Conservation (phyloP, 1,140 invertebrate genomes). For the Lethrus apterus region DNA sequence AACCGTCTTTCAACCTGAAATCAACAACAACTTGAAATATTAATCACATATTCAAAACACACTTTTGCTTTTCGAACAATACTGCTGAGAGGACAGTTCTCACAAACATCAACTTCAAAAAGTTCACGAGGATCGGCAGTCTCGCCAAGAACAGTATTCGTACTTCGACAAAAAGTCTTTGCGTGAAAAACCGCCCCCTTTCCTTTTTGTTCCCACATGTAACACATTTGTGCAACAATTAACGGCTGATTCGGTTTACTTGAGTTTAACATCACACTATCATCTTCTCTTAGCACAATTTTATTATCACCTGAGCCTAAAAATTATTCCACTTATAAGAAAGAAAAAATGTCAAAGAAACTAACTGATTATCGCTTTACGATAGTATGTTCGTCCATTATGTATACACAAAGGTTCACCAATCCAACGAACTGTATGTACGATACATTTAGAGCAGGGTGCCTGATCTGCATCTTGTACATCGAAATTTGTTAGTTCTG, state of each 20-base stretch:
- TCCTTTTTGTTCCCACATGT: slow-evolving; percentile 62
- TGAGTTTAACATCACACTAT: slow-evolving; percentile 68
- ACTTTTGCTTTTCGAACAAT: slow-evolving; percentile 32
- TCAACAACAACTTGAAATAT: neutral
- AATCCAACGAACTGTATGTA: slow-evolving; percentile 52
- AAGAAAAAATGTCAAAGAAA: too few species aligned
- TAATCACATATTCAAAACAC: slow-evolving; percentile 9
- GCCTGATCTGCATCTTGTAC: slow-evolving; percentile 28
- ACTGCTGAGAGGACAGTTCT: slow-evolving; percentile 33
- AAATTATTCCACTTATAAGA: neutral
- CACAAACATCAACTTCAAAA: slow-evolving; percentile 67
- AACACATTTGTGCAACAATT: slow-evolving; percentile 61
- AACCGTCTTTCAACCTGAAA: slow-evolving; percentile 25
- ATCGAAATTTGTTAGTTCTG: slow-evolving; percentile 32
- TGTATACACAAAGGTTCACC: slow-evolving; percentile 51
- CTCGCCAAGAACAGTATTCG: slow-evolving; percentile 74
- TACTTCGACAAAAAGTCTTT: slow-evolving; percentile 61
- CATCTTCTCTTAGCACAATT: slow-evolving; percentile 42
- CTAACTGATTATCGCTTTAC: slow-evolving; percentile 44
- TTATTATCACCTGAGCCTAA: slow-evolving; percentile 24
- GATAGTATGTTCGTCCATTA: slow-evolving; percentile 51
- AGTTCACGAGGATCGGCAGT: slow-evolving; percentile 72
- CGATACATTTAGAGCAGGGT: slow-evolving; percentile 31
- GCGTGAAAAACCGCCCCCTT: slow-evolving; percentile 56
- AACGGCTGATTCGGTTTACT: slow-evolving; percentile 56